A percentile compares a stretch with the other conserved stretches of the same genome.
Evolutionary conservation across 2,888 invertebrate species (phyloP).

Genomic region (Drosophila vallismaia): DNA sequence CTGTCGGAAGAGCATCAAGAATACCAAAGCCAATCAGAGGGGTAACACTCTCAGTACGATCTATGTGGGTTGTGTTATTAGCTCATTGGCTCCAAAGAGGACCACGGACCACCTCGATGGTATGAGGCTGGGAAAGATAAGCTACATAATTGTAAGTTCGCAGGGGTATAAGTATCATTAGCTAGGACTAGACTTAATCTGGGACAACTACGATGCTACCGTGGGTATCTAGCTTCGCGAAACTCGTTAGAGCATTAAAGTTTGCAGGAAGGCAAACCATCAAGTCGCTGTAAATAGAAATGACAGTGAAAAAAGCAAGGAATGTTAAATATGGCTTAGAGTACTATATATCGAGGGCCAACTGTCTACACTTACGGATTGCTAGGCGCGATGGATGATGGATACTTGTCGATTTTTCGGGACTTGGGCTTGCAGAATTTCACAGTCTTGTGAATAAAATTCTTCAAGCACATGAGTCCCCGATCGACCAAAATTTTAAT

Average conservation of each 20-base stretch:
- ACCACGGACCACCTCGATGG: neutral
- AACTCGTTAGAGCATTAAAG: neutral
- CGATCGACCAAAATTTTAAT: conserved; percentile 26
- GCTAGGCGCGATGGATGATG: conserved; percentile 12
- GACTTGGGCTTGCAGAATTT: conserved; percentile 72
- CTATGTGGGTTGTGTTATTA: neutral
- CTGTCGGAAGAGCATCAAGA: conserved; percentile 60
- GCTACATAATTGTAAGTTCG: conserved; percentile 1
- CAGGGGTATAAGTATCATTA: conserved; percentile 1
- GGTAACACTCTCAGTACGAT: neutral
- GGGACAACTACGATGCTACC: conserved; percentile 1
- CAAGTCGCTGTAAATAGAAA: conserved; percentile 52
- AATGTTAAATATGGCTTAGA: conserved; percentile 13
- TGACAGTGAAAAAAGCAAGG: conserved; percentile 23
- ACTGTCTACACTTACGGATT: conserved; percentile 55
- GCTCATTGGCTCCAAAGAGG: conserved; percentile 2
- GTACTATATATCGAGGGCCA: conserved; percentile 1
- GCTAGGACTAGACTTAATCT: conserved; percentile 1
- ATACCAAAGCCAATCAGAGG: conserved; percentile 11
- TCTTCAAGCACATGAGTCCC: conserved; percentile 67
- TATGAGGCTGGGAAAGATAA: conserved; percentile 5
- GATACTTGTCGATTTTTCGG: conserved; percentile 1
- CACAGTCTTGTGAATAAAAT: conserved; percentile 36
- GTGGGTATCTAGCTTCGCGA: neutral
- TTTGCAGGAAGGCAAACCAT: neutral